Conservation (phyloP, 2,797 vertebrate genomes). For the Remorina albescens region DNA sequence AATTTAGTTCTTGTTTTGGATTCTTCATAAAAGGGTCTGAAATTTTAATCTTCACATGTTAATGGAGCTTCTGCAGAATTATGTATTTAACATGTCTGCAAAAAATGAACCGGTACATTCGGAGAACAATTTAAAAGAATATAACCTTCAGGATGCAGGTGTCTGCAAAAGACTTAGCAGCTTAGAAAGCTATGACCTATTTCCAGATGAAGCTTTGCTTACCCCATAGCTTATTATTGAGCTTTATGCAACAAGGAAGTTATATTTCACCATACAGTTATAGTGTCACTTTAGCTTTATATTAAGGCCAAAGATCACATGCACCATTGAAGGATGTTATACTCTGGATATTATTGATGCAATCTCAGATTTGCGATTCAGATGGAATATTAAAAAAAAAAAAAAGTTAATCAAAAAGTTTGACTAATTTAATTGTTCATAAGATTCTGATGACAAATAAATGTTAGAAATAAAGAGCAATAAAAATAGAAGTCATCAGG, state of each 20-base stretch:
- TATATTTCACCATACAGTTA: slow-evolving; percentile 24
- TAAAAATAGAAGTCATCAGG: too few relatives aligned
- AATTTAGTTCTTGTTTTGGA: neutral
- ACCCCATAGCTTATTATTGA: slow-evolving; percentile 6
- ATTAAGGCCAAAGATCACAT: slow-evolving; percentile 32
- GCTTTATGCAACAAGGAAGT: slow-evolving; percentile 41
- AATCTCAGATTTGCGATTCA: neutral
- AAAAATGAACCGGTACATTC: neutral
- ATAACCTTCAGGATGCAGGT: neutral
- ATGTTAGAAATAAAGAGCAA: too few relatives aligned
- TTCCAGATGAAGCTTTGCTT: neutral
- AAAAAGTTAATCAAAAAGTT: neutral
- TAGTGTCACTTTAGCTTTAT: slow-evolving; percentile 10
- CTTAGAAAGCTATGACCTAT: neutral
- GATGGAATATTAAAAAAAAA: too few relatives aligned
- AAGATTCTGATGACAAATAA: too few relatives aligned
- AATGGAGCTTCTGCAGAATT: neutral
- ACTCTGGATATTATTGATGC: neutral
- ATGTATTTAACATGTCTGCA: neutral
- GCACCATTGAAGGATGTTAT: neutral
- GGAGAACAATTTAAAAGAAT: neutral
- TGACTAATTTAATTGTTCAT: too few relatives aligned
- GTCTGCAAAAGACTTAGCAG: neutral
- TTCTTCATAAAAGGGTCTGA: neutral
- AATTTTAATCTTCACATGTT: neutral